Conservation (phyloP, 2,113 vertebrate genomes). For the Rhagologus leucostigma region DNA sequence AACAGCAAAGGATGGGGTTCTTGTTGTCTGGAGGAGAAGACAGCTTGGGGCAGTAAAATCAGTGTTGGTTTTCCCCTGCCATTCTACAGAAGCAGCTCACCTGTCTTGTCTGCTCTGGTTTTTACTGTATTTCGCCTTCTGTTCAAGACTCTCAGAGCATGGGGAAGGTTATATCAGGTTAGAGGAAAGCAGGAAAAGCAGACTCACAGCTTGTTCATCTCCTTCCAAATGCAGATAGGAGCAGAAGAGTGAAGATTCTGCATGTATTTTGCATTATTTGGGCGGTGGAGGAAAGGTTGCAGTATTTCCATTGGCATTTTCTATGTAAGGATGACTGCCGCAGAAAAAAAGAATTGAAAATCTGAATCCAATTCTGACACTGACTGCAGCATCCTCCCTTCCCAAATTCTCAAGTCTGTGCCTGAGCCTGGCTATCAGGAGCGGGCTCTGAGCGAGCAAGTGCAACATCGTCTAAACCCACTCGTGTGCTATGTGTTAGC, state of each 20-base stretch:
- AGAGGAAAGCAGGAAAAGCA: background rate
- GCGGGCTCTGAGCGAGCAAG: fast-evolving
- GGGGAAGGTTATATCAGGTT: background rate
- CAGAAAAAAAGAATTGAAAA: background rate
- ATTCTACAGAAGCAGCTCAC: background rate
- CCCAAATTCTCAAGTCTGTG: background rate
- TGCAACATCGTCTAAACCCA: background rate
- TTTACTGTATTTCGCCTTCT: background rate
- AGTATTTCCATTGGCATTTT: background rate
- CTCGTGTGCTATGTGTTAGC: fast-evolving
- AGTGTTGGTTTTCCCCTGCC: background rate
- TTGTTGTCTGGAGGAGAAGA: background rate
- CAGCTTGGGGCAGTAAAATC: background rate
- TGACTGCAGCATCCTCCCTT: background rate
- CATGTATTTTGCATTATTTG: background rate
- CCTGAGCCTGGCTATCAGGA: background rate
- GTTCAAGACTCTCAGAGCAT: background rate
- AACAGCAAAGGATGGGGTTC: background rate
- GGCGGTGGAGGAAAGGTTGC: fast-evolving
- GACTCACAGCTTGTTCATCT: background rate
- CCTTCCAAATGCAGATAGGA: background rate
- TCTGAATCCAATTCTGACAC: fast-evolving
- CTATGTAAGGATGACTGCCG: background rate
- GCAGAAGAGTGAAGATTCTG: background rate
- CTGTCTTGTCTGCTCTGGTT: background rate